phyloP scores from a whole-genome alignment of 2,113 vertebrate species.

The Gavia stellata region DNA sequence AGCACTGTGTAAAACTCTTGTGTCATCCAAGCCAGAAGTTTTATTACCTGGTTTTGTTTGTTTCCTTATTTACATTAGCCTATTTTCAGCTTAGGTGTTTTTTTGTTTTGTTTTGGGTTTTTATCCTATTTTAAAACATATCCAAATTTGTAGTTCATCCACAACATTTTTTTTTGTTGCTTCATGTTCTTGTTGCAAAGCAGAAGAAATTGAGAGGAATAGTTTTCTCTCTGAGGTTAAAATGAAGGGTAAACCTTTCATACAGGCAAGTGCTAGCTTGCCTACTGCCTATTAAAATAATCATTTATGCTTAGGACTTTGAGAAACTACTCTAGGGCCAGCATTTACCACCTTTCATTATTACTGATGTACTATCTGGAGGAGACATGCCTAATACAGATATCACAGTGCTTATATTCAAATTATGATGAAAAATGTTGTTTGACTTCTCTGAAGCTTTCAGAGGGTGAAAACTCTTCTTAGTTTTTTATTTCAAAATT shows the following conservation, averaged over 20 bases:
- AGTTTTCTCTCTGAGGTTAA: background rate
- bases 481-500: background rate
- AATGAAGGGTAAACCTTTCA: background rate
- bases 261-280: background rate
- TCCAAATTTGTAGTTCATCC: background rate
- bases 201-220: background rate
- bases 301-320: background rate
- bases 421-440: background rate
- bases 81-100: background rate
- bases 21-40: background rate
- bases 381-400: background rate
- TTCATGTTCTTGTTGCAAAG: background rate
- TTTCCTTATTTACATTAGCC: background rate
- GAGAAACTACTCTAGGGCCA: background rate
- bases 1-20: background rate
- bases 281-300: background rate
- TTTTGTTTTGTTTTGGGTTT: background rate
- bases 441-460: background rate
- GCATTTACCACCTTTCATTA: background rate
- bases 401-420: background rate
- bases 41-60: background rate
- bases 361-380: background rate
- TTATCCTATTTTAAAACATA: background rate
- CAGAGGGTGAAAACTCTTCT: background rate
- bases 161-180: background rate